These are phyloP conservation scores for Scolopax rusticola DNA, from an alignment of 2,797 vertebrate genomes.

Conservation along the genomic window DNA sequence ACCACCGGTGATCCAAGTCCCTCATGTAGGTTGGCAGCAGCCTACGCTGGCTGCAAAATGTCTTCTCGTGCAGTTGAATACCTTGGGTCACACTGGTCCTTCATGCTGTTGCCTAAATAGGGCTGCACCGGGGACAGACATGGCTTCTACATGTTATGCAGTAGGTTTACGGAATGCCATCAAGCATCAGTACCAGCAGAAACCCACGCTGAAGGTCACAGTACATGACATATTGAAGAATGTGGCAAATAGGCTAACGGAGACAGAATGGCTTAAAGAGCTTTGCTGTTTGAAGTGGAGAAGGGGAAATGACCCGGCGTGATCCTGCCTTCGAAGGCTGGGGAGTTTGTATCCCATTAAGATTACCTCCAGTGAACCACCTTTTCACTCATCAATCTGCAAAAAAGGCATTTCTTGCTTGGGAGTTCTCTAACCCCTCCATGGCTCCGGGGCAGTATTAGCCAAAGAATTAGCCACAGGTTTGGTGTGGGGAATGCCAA, in stretches of 20 bases:
- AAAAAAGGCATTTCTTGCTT: conserved; percentile 12
- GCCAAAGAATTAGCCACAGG: neutral
- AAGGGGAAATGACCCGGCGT: conserved; percentile 66
- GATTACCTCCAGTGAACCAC: conserved; percentile 42
- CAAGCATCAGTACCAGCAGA: neutral
- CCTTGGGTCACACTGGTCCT: neutral
- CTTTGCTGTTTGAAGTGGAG: conserved; percentile 53
- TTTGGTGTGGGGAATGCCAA: conserved; percentile 1
- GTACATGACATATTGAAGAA: conserved; percentile 42
- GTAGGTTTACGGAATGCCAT: conserved; percentile 33
- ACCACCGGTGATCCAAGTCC: neutral
- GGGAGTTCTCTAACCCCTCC: neutral
- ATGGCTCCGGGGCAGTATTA: neutral
- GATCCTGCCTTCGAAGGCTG: conserved; percentile 47
- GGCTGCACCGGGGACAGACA: neutral
- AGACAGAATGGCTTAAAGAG: neutral
- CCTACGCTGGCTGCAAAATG: neutral
- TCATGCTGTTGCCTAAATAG: neutral
- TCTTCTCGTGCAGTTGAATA: neutral
- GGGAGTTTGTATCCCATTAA: conserved; percentile 51
- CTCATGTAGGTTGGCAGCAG: neutral
- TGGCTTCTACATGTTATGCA: neutral
- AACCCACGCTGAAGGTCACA: neutral
- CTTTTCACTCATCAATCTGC: neutral
- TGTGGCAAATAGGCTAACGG: neutral